Percentiles rank a stretch among this genome's conserved stretches.
phyloP scores from a whole-genome alignment of 2,113 vertebrate genomes.

The Ceyx cyanopectus region DNA sequence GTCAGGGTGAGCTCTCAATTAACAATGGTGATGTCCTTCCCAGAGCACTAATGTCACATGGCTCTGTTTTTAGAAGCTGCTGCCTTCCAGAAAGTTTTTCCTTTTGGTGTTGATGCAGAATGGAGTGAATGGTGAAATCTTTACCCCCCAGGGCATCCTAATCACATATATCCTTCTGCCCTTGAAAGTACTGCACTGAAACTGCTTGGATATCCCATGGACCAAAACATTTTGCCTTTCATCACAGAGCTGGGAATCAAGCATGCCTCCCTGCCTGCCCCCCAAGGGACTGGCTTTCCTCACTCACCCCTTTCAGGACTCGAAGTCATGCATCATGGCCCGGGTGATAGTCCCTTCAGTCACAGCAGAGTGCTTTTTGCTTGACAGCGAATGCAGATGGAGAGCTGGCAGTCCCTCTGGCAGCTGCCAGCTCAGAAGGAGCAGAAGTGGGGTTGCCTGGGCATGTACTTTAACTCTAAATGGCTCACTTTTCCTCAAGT shows the following conservation, averaged over 20 bases:
- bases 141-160: background rate
- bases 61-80: background rate
- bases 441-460: constrained; percentile 16
- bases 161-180: background rate
- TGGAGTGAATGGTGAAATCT: background rate
- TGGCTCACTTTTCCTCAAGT: constrained; percentile 59
- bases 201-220: background rate
- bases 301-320: fast-evolving
- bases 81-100: background rate
- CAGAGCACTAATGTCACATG: background rate
- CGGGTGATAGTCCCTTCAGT: background rate
- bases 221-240: background rate
- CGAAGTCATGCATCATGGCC: background rate
- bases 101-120: background rate
- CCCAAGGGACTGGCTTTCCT: background rate
- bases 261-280: fast-evolving
- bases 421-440: constrained; percentile 41
- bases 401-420: constrained; percentile 29
- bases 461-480: constrained; percentile 55
- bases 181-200: background rate
- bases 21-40: fast-evolving
- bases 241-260: background rate
- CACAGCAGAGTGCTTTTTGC: background rate
- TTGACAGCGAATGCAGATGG: background rate
- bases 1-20: fast-evolving